Conservation (phyloP, 2,797 vertebrate genomes). For the Lagocephalus sceleratus region DNA sequence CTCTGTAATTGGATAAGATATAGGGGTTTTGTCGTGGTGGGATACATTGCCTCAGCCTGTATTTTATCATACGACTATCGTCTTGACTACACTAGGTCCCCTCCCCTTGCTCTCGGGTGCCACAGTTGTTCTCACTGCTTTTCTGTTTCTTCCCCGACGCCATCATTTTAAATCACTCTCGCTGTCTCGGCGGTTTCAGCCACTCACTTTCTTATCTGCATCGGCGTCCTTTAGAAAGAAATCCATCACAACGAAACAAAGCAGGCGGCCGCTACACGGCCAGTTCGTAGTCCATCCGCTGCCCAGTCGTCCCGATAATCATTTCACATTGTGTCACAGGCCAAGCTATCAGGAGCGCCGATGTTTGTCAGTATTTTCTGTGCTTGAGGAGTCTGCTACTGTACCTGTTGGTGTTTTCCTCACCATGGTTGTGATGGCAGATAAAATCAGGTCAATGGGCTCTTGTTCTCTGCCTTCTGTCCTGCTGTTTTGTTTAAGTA, state of each 20-base stretch:
- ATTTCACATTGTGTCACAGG: conserved; percentile 39
- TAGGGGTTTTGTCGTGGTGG: conserved; percentile 57
- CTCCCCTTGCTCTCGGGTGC: conserved; percentile 7
- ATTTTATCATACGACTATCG: conserved; percentile 58
- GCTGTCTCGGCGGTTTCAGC: conserved; percentile 20
- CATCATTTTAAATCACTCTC: conserved; percentile 38
- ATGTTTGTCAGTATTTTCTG: conserved; percentile 1
- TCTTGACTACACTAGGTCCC: conserved; percentile 25
- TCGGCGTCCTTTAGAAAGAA: conserved; percentile 31
- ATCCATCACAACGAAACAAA: conserved; percentile 39
- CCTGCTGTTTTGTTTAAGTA: conserved; percentile 32
- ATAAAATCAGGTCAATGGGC: conserved; percentile 31
- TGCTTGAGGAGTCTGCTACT: not conserved
- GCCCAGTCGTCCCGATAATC: conserved; percentile 31
- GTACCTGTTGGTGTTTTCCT: not conserved
- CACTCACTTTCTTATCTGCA: conserved; percentile 41
- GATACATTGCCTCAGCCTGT: conserved; percentile 39
- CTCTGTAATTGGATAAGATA: conserved; percentile 75
- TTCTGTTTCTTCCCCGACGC: conserved; percentile 13
- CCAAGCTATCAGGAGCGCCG: conserved; percentile 13
- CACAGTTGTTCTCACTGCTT: conserved; percentile 7
- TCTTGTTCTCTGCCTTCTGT: conserved; percentile 22
- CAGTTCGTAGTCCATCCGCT: conserved; percentile 32
- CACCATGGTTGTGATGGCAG: conserved; percentile 10
- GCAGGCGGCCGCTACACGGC: conserved; percentile 32